phyloP scores from a whole-genome alignment of 1,140 invertebrate genomes.

The Brachystomella parvula region DNA sequence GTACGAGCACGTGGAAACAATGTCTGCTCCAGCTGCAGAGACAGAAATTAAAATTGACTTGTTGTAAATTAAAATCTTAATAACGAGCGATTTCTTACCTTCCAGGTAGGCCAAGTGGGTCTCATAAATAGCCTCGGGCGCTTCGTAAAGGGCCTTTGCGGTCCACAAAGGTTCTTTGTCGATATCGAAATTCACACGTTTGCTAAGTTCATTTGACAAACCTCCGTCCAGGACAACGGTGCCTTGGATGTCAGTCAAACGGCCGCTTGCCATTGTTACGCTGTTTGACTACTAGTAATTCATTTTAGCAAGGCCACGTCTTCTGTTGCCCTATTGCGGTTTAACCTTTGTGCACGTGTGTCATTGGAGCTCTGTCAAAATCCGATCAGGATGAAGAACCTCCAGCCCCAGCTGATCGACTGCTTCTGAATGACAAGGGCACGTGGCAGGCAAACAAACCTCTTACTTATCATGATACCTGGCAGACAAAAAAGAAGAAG shows the following conservation, averaged over 20 bases:
- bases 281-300: neutral
- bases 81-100: constrained; percentile 40
- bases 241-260: neutral
- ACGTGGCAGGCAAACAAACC: too few species aligned
- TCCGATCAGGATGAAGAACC: too few species aligned
- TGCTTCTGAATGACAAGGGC: too few species aligned
- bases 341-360: too few species aligned
- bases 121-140: constrained; percentile 61
- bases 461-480: too few species aligned
- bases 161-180: constrained; percentile 64
- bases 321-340: neutral
- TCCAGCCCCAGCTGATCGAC: neutral
- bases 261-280: neutral
- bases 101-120: constrained; percentile 69
- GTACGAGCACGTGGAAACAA: constrained; percentile 80
- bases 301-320: neutral
- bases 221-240: constrained; percentile 60
- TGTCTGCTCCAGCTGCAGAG: constrained; percentile 63
- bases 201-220: constrained; percentile 65
- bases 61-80: neutral
- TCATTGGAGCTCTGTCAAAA: neutral
- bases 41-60: constrained; percentile 8
- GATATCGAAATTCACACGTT: constrained; percentile 58
- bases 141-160: constrained; percentile 59
- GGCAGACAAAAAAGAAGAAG: too few species aligned